Percentiles rank a stretch among this genome's conserved stretches.
phyloP scores from a whole-genome alignment of 2,888 invertebrate genomes.

The Bibio marci region DNA sequence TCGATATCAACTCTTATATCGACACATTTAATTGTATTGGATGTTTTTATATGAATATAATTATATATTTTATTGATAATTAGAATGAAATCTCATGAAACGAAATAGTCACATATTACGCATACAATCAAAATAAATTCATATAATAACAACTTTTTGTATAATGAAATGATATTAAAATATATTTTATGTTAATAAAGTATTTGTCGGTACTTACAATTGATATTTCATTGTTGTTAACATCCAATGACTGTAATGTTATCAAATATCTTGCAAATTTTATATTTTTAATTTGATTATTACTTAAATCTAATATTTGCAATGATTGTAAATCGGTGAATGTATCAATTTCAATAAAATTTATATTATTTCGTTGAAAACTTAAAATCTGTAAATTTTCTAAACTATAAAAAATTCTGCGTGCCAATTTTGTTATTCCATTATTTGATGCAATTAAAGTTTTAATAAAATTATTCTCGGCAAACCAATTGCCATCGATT shows the following conservation, averaged over 20 bases:
- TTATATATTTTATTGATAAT: no score
- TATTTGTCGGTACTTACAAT: slow-evolving; percentile 17
- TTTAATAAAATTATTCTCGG: slow-evolving; percentile 12
- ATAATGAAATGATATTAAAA: no score
- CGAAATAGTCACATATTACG: no score
- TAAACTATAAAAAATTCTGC: slow-evolving; percentile 14
- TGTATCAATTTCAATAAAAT: slow-evolving; percentile 13
- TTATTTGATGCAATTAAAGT: slow-evolving; percentile 22
- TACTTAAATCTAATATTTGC: slow-evolving; percentile 16
- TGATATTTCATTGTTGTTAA: slow-evolving; percentile 18
- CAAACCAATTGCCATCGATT: slow-evolving; percentile 15
- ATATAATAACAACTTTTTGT: no score
- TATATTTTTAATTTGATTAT: slow-evolving; percentile 16
- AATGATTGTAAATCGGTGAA: slow-evolving; percentile 16
- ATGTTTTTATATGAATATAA: no score
- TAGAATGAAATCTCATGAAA: no score
- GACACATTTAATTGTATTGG: no score
- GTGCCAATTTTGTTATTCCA: slow-evolving; percentile 13
- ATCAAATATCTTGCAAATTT: slow-evolving; percentile 14
- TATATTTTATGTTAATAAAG: no score
- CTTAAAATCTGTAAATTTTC: slow-evolving; percentile 16
- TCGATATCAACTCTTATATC: no score
- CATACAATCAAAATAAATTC: no score
- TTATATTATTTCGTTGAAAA: slow-evolving; percentile 17
- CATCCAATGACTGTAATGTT: slow-evolving; percentile 14